Percentiles rank a stretch among this genome's conserved stretches.
Evolutionary conservation across 2,113 vertebrate genomes (phyloP).

Genomic region (Laticauda laticaudata): DNA sequence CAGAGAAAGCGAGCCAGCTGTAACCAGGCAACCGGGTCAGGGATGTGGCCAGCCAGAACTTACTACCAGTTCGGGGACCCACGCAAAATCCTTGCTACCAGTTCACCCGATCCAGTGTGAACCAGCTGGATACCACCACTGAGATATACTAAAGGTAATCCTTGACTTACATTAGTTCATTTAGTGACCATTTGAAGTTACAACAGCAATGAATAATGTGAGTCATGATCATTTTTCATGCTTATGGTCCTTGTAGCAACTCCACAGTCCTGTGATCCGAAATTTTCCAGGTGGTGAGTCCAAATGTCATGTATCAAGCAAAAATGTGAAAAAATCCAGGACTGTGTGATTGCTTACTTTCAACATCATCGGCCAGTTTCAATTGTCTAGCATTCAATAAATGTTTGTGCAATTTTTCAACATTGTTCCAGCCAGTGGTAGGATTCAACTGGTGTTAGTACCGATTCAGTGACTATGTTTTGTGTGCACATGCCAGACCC

Average conservation of each 20-base stretch:
- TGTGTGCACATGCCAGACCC: too few relatives aligned
- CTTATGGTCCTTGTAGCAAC: too few relatives aligned
- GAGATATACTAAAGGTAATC: neutral
- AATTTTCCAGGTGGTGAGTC: neutral
- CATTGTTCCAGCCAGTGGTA: neutral
- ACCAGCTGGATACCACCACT: too few relatives aligned
- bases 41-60: too few relatives aligned
- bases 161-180: neutral
- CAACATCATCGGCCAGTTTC: neutral
- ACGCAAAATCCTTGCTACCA: too few relatives aligned
- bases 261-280: too few relatives aligned
- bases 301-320: neutral
- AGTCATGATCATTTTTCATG: neutral
- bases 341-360: neutral
- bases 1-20: too few relatives aligned
- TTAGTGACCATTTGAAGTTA: neutral
- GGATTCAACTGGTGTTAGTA: too few relatives aligned
- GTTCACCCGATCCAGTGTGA: too few relatives aligned
- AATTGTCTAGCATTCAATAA: neutral
- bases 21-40: too few relatives aligned
- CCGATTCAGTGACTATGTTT: too few relatives aligned
- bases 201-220: neutral
- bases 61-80: too few relatives aligned
- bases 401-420: neutral
- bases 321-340: neutral